A percentile compares a stretch with the other conserved stretches of the same genome.
Evolutionary conservation across 2,113 vertebrate genomes (phyloP).

Genomic region (Alosa alosa): DNA sequence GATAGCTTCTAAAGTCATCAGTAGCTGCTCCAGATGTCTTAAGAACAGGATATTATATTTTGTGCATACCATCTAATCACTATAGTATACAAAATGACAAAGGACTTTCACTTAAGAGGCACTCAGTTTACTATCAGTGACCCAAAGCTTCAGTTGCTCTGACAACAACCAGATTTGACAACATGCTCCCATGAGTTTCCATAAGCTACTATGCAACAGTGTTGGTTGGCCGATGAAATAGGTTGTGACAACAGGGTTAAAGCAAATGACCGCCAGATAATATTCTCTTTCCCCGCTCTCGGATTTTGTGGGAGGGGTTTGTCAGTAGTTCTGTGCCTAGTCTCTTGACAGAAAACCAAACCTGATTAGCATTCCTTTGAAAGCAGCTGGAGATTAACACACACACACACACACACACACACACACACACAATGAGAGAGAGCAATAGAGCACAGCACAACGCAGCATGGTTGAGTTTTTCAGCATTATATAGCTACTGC

Average conservation of each 20-base stretch:
- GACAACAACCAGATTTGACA: background rate
- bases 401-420: background rate
- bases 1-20: no score
- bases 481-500: background rate
- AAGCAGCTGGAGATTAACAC: slow-evolving; percentile 13
- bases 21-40: no score
- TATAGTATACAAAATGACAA: no score
- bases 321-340: slow-evolving; percentile 8
- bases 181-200: background rate
- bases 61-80: no score
- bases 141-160: background rate
- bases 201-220: background rate
- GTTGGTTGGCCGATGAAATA: background rate
- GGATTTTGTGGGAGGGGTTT: background rate
- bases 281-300: background rate
- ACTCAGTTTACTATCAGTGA: background rate
- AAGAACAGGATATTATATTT: no score
- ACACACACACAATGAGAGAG: background rate
- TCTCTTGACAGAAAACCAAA: background rate
- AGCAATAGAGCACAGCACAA: background rate
- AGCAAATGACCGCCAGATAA: background rate
- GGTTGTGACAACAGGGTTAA: background rate
- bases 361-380: slow-evolving; percentile 9
- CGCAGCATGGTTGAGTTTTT: background rate
- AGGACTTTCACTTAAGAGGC: no score